Evolutionary conservation across 1,140 invertebrate genomes (phyloP).

Genomic region (Pygmarrhopalites habei): DNA sequence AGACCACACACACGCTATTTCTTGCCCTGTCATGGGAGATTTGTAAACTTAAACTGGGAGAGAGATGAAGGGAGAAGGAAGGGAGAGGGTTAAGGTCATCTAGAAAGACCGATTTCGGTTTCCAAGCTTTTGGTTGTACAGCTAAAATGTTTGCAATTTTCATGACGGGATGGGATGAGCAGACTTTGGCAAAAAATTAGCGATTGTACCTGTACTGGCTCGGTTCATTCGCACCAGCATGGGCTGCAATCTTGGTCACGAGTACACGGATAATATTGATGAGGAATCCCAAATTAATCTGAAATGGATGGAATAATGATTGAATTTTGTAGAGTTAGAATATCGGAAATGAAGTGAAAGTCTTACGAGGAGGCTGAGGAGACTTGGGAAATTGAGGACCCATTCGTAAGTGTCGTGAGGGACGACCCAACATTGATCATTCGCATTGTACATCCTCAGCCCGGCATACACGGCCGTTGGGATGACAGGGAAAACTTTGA

Average conservation of each 20-base stretch:
- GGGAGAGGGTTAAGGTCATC: too few species aligned
- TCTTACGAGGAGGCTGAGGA: constrained; percentile 49
- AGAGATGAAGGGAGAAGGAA: too few species aligned
- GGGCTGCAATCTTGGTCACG: constrained; percentile 48
- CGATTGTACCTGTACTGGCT: constrained; percentile 55
- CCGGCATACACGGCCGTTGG: constrained; percentile 45
- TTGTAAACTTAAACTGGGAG: too few species aligned
- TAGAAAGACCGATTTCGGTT: too few species aligned
- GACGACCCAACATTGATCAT: constrained; percentile 47
- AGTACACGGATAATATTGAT: constrained; percentile 51
- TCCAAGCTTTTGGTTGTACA: too few species aligned
- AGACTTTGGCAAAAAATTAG: too few species aligned
- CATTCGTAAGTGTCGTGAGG: constrained; percentile 47
- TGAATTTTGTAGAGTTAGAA: too few species aligned
- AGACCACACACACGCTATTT: too few species aligned
- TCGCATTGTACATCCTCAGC: constrained; percentile 39
- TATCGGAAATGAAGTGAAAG: too few species aligned
- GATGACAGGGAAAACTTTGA: constrained; percentile 47
- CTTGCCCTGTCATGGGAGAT: too few species aligned
- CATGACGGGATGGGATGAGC: too few species aligned
- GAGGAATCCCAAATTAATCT: constrained; percentile 51
- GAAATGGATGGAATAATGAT: constrained; percentile 7
- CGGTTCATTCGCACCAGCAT: constrained; percentile 47
- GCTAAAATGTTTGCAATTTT: too few species aligned
- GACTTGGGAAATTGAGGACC: constrained; percentile 48